Evolutionary conservation across 2,113 vertebrate genomes (phyloP), one percentile per base, ranked within the genome.

Genomic region (Noturus placidus): DNA sequence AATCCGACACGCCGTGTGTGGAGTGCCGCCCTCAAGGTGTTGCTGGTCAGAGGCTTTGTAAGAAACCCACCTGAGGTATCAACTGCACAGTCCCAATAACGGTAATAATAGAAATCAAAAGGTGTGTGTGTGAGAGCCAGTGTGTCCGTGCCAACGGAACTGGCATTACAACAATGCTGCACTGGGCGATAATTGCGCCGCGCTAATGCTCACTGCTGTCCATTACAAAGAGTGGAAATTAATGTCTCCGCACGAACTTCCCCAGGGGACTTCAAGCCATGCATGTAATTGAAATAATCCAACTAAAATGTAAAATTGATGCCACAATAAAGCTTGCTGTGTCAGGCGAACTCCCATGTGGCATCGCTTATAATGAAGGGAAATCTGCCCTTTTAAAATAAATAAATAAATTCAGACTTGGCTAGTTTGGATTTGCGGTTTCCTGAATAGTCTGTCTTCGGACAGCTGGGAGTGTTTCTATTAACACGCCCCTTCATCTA

Each of bases 141-240:
- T 85, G 83, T 59, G 33, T 27, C 38, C 15, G 46, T 9, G 57
- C 85, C 84, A 80, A 70, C 80, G 89, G 87, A 88, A 81, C 89
- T 81, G 85, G 81, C 74, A 80, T 88, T 88, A 86, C 81, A 72
- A 70, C 63, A 46, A 84, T 10, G 67, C 61, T 35, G n/a, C 50
- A 38, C 86, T 42, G 78, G 59, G 84, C 7, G 76, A 87, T 88
- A 90, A 88, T 90, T 90, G 76, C 81, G 35, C 81, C 33, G 76
- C 22, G 52, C 57, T 33, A 81, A 81, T 81, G 72, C 74, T 61
- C 59, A 27, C 69, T 46, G 9, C 50, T 69, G 59, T 52, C 67
- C 20, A 80, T 86, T 86, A 86, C 79, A 86, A 83, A 80, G 35
- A 69, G 63, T 86, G 78, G 72, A 81, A 88, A 84, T 84, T 35